A percentile compares a stretch with the other conserved stretches of the same genome.
phyloP scores from a whole-genome alignment of 2,113 vertebrate species.

The Melanerpes aurifrons region DNA sequence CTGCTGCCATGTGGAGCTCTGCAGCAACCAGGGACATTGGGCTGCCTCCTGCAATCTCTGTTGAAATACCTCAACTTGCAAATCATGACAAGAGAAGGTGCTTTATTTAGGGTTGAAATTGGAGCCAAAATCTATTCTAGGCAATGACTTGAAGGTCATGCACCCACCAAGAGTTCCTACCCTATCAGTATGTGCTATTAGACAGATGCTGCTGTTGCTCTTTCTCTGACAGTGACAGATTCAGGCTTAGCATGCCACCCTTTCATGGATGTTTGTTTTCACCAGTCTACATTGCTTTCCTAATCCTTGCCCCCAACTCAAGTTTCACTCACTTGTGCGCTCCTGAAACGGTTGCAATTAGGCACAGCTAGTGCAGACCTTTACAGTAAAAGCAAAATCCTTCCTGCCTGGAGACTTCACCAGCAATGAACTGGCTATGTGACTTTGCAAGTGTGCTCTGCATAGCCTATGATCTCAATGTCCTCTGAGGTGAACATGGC shows the following conservation, averaged over 20 bases:
- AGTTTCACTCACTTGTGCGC: constrained; percentile 5
- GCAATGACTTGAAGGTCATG: constrained; percentile 64
- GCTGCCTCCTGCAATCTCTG: constrained; percentile 12
- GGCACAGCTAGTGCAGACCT: neutral
- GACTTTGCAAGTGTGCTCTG: neutral
- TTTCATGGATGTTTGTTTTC: constrained; percentile 63
- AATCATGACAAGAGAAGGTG: constrained; percentile 57
- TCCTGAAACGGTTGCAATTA: neutral
- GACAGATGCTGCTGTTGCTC: constrained; percentile 62
- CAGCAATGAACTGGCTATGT: neutral
- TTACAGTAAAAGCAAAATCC: constrained; percentile 21
- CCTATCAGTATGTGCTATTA: constrained; percentile 40
- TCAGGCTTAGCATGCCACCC: neutral
- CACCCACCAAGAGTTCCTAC: constrained; percentile 57
- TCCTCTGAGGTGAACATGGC: neutral
- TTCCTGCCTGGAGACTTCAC: neutral
- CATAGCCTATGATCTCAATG: neutral
- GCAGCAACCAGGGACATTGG: neutral
- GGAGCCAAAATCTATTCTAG: constrained; percentile 69
- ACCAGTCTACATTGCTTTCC: constrained; percentile 24
- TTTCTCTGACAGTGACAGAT: constrained; percentile 67
- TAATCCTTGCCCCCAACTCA: constrained; percentile 30
- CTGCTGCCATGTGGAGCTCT: neutral
- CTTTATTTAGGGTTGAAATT: constrained; percentile 62
- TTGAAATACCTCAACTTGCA: constrained; percentile 48